Conservation (phyloP, 2,888 invertebrate species). For the Coenonympha arcania region DNA sequence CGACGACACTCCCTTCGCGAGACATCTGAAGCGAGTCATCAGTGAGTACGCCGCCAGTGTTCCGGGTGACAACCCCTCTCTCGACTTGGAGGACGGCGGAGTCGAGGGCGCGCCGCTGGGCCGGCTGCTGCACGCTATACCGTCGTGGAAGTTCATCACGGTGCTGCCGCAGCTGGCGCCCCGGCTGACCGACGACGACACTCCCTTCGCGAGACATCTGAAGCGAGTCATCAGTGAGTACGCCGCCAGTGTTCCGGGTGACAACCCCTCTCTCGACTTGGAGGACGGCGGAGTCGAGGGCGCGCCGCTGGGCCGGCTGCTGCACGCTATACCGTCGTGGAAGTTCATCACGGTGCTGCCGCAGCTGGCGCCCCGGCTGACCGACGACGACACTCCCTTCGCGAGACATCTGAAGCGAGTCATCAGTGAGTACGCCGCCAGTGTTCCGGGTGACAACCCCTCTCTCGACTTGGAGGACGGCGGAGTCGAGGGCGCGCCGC, state of each 20-base stretch:
- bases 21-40: constrained; percentile 74
- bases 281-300: constrained; percentile 31
- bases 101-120: constrained; percentile 36
- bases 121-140: constrained; percentile 71
- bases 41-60: constrained; percentile 75
- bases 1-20: constrained; percentile 69
- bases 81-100: constrained; percentile 43
- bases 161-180: constrained; percentile 92
- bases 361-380: constrained; percentile 88
- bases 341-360: constrained; percentile 91
- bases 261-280: constrained; percentile 75
- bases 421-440: constrained; percentile 65
- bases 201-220: constrained; percentile 73
- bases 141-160: constrained; percentile 87
- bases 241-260: constrained; percentile 80
- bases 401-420: constrained; percentile 72
- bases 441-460: constrained; percentile 86
- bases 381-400: constrained; percentile 70
- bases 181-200: constrained; percentile 76
- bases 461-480: constrained; percentile 49
- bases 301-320: constrained; percentile 40
- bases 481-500: constrained; percentile 29
- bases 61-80: constrained; percentile 81
- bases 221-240: constrained; percentile 73
- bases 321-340: constrained; percentile 80